Evolutionary conservation across 2,888 invertebrate species (phyloP).

Genomic region (Drosophila fungiperda): DNA sequence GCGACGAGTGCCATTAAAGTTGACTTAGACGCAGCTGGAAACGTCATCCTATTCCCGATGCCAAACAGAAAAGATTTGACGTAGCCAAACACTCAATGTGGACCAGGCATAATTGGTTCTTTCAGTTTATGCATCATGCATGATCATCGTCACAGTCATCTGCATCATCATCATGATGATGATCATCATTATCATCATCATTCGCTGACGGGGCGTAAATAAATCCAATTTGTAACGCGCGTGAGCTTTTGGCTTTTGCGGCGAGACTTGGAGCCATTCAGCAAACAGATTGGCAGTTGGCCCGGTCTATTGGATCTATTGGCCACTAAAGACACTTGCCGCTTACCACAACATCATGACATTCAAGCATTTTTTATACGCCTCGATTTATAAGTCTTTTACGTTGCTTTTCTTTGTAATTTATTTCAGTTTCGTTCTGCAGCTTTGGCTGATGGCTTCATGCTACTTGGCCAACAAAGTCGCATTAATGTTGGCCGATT

Average conservation of each 20-base stretch:
- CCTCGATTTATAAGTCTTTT: slow-evolving; percentile 34
- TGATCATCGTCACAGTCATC: slow-evolving; percentile 44
- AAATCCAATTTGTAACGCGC: slow-evolving; percentile 75
- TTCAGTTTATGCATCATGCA: slow-evolving; percentile 67
- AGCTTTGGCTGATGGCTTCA: slow-evolving; percentile 60
- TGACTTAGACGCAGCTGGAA: slow-evolving; percentile 77
- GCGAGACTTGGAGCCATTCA: slow-evolving; percentile 19
- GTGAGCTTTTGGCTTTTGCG: slow-evolving; percentile 60
- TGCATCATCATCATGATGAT: slow-evolving; percentile 17
- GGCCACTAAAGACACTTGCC: slow-evolving; percentile 63
- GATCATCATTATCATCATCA: not conserved
- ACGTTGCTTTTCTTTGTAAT: slow-evolving; percentile 24
- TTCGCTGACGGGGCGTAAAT: slow-evolving; percentile 71
- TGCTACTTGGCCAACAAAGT: slow-evolving; percentile 29
- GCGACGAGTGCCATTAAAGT: slow-evolving; percentile 77
- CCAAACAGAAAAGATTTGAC: slow-evolving; percentile 36
- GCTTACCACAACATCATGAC: slow-evolving; percentile 84
- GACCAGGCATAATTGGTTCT: slow-evolving; percentile 38
- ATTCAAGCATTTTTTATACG: slow-evolving; percentile 69
- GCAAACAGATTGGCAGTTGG: slow-evolving; percentile 5
- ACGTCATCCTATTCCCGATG: slow-evolving; percentile 35
- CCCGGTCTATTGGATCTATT: slow-evolving; percentile 7
- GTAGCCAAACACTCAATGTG: slow-evolving; percentile 49
- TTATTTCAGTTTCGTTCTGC: slow-evolving; percentile 52
- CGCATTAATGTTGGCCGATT: slow-evolving; percentile 4